phyloP scores from a whole-genome alignment of 2,113 vertebrate species.

The Syngnathus scovelli region DNA sequence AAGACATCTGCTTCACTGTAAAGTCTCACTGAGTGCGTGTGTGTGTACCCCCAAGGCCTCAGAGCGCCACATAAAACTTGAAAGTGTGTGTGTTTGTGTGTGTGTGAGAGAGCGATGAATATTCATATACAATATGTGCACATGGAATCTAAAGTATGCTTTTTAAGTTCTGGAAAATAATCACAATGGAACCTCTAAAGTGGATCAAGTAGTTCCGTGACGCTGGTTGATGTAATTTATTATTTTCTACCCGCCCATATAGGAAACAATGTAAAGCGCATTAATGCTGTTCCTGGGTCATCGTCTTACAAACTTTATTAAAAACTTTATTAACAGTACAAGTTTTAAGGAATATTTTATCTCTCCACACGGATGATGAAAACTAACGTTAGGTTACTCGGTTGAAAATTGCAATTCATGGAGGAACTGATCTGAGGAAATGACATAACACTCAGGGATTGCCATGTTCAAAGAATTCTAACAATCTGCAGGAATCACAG shows the following conservation, averaged over 20 bases:
- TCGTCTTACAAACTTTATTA: neutral
- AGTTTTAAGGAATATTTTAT: too few species aligned
- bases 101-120: neutral
- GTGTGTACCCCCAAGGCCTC: neutral
- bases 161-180: neutral
- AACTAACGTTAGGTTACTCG: neutral
- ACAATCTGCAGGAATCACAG: neutral
- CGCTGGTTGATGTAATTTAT: neutral
- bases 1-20: slow-evolving; percentile 8
- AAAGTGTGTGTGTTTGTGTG: neutral
- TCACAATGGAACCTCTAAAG: neutral
- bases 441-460: neutral
- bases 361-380: neutral
- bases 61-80: neutral
- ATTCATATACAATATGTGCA: neutral
- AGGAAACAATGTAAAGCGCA: neutral
- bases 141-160: slow-evolving; percentile 7
- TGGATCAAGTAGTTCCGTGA: neutral
- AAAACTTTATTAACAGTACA: too few species aligned
- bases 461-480: slow-evolving; percentile 3
- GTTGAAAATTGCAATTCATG: neutral
- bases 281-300: neutral
- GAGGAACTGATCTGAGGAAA: neutral
- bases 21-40: neutral
- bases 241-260: neutral